phyloP scores from a whole-genome alignment of 2,113 vertebrate genomes.

The Bungarus multicinctus region DNA sequence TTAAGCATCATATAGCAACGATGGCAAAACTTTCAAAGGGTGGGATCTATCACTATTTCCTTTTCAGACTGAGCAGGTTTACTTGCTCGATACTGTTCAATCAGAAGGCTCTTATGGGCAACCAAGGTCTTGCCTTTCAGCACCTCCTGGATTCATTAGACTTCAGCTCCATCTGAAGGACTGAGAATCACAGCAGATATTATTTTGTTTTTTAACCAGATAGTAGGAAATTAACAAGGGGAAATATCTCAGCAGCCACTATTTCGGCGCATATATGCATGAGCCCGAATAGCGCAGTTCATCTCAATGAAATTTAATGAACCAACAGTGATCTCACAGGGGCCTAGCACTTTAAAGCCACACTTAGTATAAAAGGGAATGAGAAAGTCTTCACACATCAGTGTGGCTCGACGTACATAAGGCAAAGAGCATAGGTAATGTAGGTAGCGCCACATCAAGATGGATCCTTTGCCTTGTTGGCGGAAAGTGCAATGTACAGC shows the following conservation, averaged over 20 bases:
- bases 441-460: constrained; percentile 87
- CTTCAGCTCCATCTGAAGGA: background rate
- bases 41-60: background rate
- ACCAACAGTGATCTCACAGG: constrained; percentile 75
- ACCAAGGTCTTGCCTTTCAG: background rate
- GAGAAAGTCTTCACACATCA: constrained; percentile 83
- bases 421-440: constrained; percentile 79
- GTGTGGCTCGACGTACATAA: constrained; percentile 71
- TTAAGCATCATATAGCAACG: background rate
- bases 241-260: constrained; percentile 75
- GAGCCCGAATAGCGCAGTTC: constrained; percentile 72
- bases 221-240: background rate
- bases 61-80: background rate
- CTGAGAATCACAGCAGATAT: background rate
- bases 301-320: constrained; percentile 83
- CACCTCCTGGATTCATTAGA: background rate
- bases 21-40: background rate
- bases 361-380: constrained; percentile 86
- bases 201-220: background rate
- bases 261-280: constrained; percentile 81
- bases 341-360: constrained; percentile 79
- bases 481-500: constrained; percentile 81
- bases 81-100: background rate
- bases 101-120: background rate
- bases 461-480: constrained; percentile 87